Evolutionary conservation across 2,888 invertebrate genomes (phyloP).

Genomic region (Melanargia galathea): DNA sequence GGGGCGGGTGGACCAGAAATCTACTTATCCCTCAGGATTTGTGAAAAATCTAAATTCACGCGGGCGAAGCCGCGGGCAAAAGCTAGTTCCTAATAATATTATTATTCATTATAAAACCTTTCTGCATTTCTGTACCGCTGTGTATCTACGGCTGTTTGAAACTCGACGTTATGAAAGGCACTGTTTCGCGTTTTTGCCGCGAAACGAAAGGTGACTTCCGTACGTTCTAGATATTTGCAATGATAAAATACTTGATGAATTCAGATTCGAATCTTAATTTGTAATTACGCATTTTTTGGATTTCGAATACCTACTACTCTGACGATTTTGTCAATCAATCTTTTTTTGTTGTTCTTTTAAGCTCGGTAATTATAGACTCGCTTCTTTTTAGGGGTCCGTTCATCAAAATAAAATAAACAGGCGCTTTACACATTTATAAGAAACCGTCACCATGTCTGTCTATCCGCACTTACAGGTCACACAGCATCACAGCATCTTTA

Average conservation of each 20-base stretch:
- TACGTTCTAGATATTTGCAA: conserved; percentile 38
- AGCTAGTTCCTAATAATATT: no score
- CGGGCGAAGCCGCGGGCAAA: no score
- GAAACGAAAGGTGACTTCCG: conserved; percentile 29
- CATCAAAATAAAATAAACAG: background rate
- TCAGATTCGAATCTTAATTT: conserved; percentile 31
- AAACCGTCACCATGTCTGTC: no score
- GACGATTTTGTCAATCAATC: conserved; percentile 31
- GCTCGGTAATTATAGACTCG: conserved; percentile 3
- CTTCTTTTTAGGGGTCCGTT: conserved; percentile 9
- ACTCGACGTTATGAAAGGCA: conserved; percentile 34
- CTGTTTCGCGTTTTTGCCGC: conserved; percentile 29
- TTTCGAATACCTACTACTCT: conserved; percentile 23
- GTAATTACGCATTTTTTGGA: conserved; percentile 29
- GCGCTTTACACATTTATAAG: background rate
- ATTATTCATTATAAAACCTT: no score
- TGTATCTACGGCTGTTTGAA: background rate
- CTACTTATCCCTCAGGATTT: no score
- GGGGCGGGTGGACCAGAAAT: no score
- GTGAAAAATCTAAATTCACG: no score
- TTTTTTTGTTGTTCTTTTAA: conserved; percentile 18
- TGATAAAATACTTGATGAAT: conserved; percentile 32
- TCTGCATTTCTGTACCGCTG: background rate
- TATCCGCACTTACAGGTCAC: no score
- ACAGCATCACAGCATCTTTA: no score